phyloP scores from a whole-genome alignment of 2,888 invertebrate species.

The Andrena praecox region DNA sequence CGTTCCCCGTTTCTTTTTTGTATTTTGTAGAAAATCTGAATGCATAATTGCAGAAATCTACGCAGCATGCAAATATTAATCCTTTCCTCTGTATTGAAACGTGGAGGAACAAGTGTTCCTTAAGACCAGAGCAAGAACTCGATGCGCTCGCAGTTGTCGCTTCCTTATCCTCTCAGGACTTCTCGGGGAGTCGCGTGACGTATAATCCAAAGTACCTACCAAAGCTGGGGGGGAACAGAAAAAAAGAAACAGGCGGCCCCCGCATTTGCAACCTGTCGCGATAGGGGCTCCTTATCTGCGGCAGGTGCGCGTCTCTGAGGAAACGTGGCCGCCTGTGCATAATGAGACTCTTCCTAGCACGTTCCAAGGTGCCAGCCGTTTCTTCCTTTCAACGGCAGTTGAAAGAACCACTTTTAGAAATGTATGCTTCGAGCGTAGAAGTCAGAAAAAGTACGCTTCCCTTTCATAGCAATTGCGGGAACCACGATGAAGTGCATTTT shows the following conservation, averaged over 20 bases:
- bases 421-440: too few species aligned
- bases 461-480: too few species aligned
- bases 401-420: slow-evolving; percentile 5
- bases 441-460: too few species aligned
- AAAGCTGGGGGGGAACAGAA: slow-evolving; percentile 19
- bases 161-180: slow-evolving; percentile 38
- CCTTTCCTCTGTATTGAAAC: too few species aligned
- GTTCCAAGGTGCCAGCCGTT: slow-evolving; percentile 30
- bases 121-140: neutral
- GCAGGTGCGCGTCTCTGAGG: slow-evolving; percentile 73
- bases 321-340: slow-evolving; percentile 71
- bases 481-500: too few species aligned
- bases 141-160: slow-evolving; percentile 35
- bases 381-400: slow-evolving; percentile 9
- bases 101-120: neutral
- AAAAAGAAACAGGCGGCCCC: slow-evolving; percentile 45
- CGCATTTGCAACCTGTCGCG: slow-evolving; percentile 62
- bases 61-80: neutral
- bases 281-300: slow-evolving; percentile 68
- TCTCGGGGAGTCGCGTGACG: slow-evolving; percentile 42
- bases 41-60: neutral
- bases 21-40: neutral
- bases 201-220: slow-evolving; percentile 32
- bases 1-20: neutral
- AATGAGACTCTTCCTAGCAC: slow-evolving; percentile 43